Percentiles rank a stretch among this genome's conserved stretches.
phyloP scores from a whole-genome alignment of 2,797 vertebrate species.

The Macropodus opercularis region DNA sequence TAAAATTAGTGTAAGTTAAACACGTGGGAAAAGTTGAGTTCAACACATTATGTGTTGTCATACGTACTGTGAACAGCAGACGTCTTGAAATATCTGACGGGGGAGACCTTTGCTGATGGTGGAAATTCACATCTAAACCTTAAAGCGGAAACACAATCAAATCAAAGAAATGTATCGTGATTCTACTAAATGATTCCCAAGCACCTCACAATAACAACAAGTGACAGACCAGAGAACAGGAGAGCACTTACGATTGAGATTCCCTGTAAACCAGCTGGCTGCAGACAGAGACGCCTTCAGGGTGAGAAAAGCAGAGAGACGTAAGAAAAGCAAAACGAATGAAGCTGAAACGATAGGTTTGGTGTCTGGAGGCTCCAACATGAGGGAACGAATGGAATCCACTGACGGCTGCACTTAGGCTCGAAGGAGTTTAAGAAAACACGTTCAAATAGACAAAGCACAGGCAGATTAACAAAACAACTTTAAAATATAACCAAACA shows the following conservation, averaged over 20 bases:
- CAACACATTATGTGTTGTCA: background rate
- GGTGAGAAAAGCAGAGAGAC: conserved; percentile 39
- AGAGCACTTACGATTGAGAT: conserved; percentile 83
- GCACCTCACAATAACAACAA: background rate
- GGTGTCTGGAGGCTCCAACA: background rate
- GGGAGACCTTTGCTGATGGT: conserved; percentile 69
- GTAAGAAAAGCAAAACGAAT: conserved; percentile 10
- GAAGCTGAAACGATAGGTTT: background rate
- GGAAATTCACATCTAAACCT: conserved; percentile 75
- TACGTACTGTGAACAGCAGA: conserved; percentile 70
- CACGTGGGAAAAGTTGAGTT: background rate
- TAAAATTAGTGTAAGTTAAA: background rate
- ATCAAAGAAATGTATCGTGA: background rate
- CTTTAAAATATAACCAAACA: too few species aligned
- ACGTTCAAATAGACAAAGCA: background rate
- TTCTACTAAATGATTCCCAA: too few species aligned
- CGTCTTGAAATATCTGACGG: conserved; percentile 85
- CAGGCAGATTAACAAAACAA: too few species aligned
- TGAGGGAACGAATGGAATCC: background rate
- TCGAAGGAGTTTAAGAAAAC: background rate
- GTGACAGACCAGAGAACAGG: background rate
- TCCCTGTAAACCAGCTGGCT: conserved; percentile 78
- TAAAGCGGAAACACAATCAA: background rate
- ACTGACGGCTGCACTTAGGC: conserved; percentile 4
- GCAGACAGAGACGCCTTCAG: conserved; percentile 80